Evolutionary conservation across 1,140 invertebrate species (phyloP), one percentile per base, ranked within the genome.

Genomic region (Tenebrio molitor): DNA sequence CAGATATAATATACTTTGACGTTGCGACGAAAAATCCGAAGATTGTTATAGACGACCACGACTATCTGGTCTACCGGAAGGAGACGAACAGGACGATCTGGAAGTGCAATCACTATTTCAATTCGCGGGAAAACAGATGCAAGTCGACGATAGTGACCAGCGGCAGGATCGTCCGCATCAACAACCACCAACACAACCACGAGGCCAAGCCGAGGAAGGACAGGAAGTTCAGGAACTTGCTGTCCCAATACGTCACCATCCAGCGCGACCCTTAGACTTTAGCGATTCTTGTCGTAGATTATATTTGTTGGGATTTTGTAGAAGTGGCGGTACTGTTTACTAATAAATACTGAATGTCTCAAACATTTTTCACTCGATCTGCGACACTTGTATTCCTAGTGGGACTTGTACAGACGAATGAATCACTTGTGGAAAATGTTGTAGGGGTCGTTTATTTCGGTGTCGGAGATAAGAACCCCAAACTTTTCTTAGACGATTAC

Each of bases 11-110:
- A 25, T 74, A 76, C 58, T 78, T 78, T 62, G 75, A 78, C 34
- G 72, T 77, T 29, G 77, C 71, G 15, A 78, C 75, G 23, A 78
- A 78, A 58, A 73, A 78, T 50, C 77, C 77, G 6, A 78, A 78
- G 69, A 78, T 78, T 8, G 72, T 78, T 4, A 46, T 78, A 34
- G 76, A 78, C 50, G 63, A 76, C 10, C 67, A 78, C 44, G 42
- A 71, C 25, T 78, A 71, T 62, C 12, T 77, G 5, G 72, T 78
- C 6, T 68, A 74, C 12, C 53, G 75, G 7, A 78, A 78, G 36
- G 76, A 78, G 41, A 29, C 19, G 8, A 77, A 73, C 4, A 76
- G 74, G 39, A 79, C 78, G 1, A 44, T 77, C n/a, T 79, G 77
- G 77, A 79, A 74, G 62, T 79, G 77, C 66, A 65, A 68, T 19